Evolutionary conservation across 2,113 vertebrate species (phyloP).

Genomic region (Columbina picui): DNA sequence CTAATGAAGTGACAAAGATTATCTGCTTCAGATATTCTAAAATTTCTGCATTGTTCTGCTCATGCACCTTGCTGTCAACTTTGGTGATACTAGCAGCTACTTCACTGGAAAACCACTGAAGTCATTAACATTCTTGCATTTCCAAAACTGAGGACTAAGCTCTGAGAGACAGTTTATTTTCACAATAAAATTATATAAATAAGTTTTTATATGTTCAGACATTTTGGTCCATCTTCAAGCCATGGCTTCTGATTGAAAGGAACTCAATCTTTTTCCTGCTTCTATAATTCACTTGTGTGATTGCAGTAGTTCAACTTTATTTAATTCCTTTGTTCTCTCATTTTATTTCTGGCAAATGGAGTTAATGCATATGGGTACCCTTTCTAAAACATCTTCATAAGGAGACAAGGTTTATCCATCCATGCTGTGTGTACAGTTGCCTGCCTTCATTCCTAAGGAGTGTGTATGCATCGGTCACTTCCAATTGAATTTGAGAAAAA

Average conservation of each 20-base stretch:
- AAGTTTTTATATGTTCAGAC: background rate
- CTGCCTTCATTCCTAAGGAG: background rate
- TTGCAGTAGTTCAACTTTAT: background rate
- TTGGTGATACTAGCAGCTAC: background rate
- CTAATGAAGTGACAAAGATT: background rate
- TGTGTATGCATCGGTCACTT: background rate
- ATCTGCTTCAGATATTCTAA: background rate
- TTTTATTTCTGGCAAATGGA: background rate
- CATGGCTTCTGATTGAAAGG: background rate
- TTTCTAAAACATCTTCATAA: background rate
- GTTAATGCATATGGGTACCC: background rate
- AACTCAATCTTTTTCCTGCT: background rate
- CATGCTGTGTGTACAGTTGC: background rate
- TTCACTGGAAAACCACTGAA: background rate
- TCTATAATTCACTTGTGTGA: background rate
- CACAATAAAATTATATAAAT: background rate
- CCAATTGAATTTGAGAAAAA: background rate
- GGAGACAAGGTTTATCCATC: background rate
- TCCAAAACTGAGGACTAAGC: background rate
- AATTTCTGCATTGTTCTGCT: background rate
- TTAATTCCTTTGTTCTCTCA: background rate
- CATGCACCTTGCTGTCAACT: background rate
- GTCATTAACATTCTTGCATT: rapidly evolving
- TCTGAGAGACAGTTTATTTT: background rate
- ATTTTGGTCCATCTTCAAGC: background rate